phyloP scores from a whole-genome alignment of 1,140 invertebrate genomes.

The honey bee (Apis mellifera) region Amel_HAv3.1 CM009938.2:7589501-7590000 shows the following conservation, averaged over 20 bases:
- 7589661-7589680: not conserved
- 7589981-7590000: not conserved
- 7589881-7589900: not conserved
- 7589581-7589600: not conserved
- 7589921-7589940: not conserved
- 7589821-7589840: not conserved
- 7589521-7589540: not conserved
- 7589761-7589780: slow-evolving; percentile 12
- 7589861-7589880: not conserved
- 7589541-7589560: not conserved
- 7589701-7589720: slow-evolving; percentile 25
- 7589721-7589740: not conserved
- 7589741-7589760: slow-evolving; percentile 30
- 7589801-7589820: slow-evolving; percentile 6
- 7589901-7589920: not conserved
- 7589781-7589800: slow-evolving; percentile 15
- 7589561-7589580: not conserved
- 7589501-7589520: slow-evolving; percentile 10
- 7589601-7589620: not conserved
- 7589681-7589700: not conserved
- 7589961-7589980: not conserved
- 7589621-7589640: not conserved
- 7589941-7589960: not conserved
- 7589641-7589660: not conserved
- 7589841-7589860: not conserved